A percentile compares a stretch with the other conserved stretches of the same genome.
Conservation (phyloP, 2,113 vertebrate genomes). For the Semnornis frantzii region DNA sequence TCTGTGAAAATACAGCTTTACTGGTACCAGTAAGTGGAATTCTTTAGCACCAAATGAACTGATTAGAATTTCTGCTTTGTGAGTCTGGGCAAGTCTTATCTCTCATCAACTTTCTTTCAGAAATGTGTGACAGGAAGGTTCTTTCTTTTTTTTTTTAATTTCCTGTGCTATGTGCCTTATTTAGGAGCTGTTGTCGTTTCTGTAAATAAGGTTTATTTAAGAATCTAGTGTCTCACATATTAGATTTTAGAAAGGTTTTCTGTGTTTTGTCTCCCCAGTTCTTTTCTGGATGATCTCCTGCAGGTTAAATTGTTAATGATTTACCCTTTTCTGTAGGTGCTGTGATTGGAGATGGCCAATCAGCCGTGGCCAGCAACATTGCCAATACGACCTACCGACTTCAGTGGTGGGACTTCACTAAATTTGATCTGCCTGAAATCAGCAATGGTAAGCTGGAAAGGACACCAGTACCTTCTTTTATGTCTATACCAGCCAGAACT, state of each 20-base stretch:
- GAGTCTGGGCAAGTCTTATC: neutral
- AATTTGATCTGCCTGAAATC: constrained; percentile 98
- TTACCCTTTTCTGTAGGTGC: constrained; percentile 79
- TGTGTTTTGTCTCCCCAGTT: neutral
- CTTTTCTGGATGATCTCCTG: neutral
- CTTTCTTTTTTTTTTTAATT: constrained; percentile 17
- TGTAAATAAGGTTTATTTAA: constrained; percentile 16
- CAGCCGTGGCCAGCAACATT: constrained; percentile 98
- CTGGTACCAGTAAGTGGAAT: neutral
- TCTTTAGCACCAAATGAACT: neutral
- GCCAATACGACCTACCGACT: constrained; percentile 97
- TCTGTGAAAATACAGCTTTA: neutral
- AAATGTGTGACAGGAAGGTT: neutral
- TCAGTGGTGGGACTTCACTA: constrained; percentile 99
- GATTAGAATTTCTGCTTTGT: neutral
- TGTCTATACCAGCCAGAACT: neutral
- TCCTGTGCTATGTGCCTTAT: neutral
- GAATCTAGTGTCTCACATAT: neutral
- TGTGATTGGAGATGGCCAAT: constrained; percentile 97
- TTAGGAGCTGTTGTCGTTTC: neutral
- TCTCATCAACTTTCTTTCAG: neutral
- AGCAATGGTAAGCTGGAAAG: constrained; percentile 88
- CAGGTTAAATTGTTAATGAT: neutral
- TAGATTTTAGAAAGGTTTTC: neutral
- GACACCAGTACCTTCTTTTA: neutral